These are phyloP conservation scores for Perdix hodgsoniae DNA, from an alignment of 2,797 vertebrate genomes.

Conservation along the genomic window DNA sequence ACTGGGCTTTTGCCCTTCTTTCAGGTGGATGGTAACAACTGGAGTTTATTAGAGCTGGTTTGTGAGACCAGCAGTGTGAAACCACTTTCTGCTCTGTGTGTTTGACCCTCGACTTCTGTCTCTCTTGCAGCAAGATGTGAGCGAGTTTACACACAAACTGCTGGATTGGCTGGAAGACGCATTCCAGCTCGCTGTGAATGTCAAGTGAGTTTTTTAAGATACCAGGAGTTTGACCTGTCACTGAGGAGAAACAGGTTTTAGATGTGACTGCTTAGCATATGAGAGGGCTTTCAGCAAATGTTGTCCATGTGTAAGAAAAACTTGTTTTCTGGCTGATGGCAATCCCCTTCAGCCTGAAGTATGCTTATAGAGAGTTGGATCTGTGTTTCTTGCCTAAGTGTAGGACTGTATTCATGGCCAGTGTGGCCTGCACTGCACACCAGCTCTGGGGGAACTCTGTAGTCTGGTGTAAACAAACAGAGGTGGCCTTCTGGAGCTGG, in stretches of 20 bases:
- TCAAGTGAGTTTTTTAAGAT: constrained; percentile 82
- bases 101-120: background rate
- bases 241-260: background rate
- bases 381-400: fast-evolving
- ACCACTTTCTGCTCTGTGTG: fast-evolving
- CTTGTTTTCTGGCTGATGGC: background rate
- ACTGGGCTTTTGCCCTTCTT: fast-evolving
- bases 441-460: background rate
- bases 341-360: background rate
- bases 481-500: background rate
- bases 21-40: background rate
- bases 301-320: background rate
- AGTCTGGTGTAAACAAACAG: background rate
- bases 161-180: constrained; percentile 98
- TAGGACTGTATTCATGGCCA: fast-evolving
- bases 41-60: background rate
- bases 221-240: background rate
- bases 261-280: background rate
- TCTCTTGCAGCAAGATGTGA: constrained; percentile 91
- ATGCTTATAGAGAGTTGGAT: fast-evolving
- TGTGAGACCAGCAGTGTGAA: background rate
- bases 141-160: constrained; percentile 97
- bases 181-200: constrained; percentile 90
- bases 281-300: fast-evolving
- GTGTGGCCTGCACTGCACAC: background rate